Conservation (phyloP, 2,113 vertebrate species). For the Poicephalus meyeri region DNA sequence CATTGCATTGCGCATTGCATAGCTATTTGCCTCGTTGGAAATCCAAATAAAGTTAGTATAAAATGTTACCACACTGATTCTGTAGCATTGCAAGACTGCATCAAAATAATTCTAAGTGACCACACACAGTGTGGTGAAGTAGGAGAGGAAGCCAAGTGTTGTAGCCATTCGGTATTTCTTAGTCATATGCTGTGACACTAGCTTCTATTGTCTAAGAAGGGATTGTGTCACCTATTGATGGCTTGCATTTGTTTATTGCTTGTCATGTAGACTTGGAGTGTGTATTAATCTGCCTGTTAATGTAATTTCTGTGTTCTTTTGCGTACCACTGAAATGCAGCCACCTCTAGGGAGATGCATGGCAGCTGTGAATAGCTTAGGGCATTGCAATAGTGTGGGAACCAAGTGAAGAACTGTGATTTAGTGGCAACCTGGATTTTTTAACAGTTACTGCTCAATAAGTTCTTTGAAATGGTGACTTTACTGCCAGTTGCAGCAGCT, state of each 20-base stretch:
- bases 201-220: background rate
- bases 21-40: background rate
- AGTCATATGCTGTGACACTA: background rate
- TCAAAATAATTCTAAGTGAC: background rate
- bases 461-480: constrained; percentile 59
- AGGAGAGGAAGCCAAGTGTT: background rate
- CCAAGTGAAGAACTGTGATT: constrained; percentile 33
- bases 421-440: constrained; percentile 50
- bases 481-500: constrained; percentile 53
- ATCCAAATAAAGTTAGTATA: background rate
- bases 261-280: background rate
- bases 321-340: constrained; percentile 36
- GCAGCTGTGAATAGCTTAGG: constrained; percentile 55
- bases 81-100: background rate
- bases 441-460: constrained; percentile 43
- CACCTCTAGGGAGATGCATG: constrained; percentile 45
- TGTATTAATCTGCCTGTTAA: constrained; percentile 15
- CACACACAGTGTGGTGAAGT: constrained; percentile 9
- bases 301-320: constrained; percentile 15
- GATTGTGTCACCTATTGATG: constrained; percentile 15
- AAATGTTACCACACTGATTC: background rate
- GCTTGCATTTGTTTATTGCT: constrained; percentile 40
- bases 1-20: background rate
- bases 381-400: constrained; percentile 55
- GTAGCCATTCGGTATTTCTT: background rate